Conservation (phyloP, 1,140 invertebrate genomes). For the Nasonia longicornis region DNA sequence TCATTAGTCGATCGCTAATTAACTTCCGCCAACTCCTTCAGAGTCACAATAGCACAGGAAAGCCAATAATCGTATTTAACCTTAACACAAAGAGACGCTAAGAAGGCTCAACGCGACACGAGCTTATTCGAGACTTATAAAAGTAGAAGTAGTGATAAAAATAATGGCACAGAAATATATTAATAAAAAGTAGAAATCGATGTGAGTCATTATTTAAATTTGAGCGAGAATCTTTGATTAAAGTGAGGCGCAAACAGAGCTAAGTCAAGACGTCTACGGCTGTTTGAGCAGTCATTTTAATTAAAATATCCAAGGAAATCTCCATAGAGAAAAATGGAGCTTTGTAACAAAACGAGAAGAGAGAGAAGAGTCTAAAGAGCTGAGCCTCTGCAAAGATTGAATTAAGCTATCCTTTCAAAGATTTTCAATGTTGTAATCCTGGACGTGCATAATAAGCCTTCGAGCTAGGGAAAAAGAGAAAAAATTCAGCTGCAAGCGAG, state of each 20-base stretch:
- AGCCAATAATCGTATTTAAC: background rate
- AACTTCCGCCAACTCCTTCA: too few relatives aligned
- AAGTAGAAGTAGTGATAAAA: background rate
- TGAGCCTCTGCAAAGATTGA: conserved; percentile 30
- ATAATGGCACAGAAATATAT: background rate
- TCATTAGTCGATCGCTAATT: background rate
- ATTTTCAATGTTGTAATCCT: conserved; percentile 42
- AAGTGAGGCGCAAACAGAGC: background rate
- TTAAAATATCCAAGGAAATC: conserved; percentile 22
- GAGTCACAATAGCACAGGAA: too few relatives aligned
- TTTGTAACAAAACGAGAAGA: background rate
- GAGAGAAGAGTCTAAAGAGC: background rate
- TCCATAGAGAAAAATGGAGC: background rate
- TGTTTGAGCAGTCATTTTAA: conserved; percentile 38
- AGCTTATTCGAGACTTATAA: background rate
- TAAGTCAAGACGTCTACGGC: background rate
- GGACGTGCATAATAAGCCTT: conserved; percentile 35
- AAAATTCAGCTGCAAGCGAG: background rate
- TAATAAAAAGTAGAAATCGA: background rate
- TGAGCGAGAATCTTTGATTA: conserved; percentile 19
- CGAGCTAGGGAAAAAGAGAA: conserved; percentile 15
- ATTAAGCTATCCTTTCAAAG: conserved; percentile 18
- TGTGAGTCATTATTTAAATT: conserved; percentile 36
- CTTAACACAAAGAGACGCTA: background rate
- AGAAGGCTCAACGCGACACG: too few relatives aligned